A percentile compares a stretch with the other conserved stretches of the same genome.
phyloP scores from a whole-genome alignment of 2,888 invertebrate species.

The Steinernema carpocapsae region DNA sequence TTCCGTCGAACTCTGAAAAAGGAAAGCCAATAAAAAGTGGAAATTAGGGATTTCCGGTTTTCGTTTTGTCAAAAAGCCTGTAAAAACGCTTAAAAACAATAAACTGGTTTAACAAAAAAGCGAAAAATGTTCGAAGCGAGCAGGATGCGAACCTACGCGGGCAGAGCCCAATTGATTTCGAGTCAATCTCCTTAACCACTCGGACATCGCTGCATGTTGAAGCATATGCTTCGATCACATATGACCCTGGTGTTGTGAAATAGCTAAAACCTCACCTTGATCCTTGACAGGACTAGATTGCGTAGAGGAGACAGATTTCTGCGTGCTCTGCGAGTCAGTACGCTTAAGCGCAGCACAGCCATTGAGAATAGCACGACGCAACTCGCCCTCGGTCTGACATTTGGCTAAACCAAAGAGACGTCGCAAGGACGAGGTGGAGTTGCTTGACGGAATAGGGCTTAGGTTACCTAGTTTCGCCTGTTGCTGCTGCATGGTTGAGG shows the following conservation, averaged over 20 bases:
- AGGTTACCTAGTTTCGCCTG: conserved; percentile 3
- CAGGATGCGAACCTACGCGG: conserved; percentile 35
- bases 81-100: too few relatives aligned
- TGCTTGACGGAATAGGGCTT: not conserved
- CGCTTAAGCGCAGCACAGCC: not conserved
- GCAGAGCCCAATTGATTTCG: conserved; percentile 42
- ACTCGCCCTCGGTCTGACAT: not conserved
- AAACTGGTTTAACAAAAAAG: too few relatives aligned
- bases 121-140: conserved; percentile 56
- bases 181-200: conserved; percentile 51
- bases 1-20: conserved; percentile 44
- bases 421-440: not conserved
- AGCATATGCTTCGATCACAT: not conserved
- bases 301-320: conserved; percentile 2
- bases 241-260: not conserved
- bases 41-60: too few relatives aligned
- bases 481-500: conserved; percentile 13
- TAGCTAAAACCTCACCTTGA: not conserved
- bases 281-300: not conserved
- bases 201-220: conserved; percentile 40
- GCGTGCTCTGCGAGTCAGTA: conserved; percentile 11
- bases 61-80: too few relatives aligned
- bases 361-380: not conserved
- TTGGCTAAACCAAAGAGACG: conserved; percentile 1
- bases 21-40: too few relatives aligned